These are phyloP conservation scores for Neoniphon sammara DNA, from an alignment of 2,797 vertebrate genomes.

Conservation along the genomic window DNA sequence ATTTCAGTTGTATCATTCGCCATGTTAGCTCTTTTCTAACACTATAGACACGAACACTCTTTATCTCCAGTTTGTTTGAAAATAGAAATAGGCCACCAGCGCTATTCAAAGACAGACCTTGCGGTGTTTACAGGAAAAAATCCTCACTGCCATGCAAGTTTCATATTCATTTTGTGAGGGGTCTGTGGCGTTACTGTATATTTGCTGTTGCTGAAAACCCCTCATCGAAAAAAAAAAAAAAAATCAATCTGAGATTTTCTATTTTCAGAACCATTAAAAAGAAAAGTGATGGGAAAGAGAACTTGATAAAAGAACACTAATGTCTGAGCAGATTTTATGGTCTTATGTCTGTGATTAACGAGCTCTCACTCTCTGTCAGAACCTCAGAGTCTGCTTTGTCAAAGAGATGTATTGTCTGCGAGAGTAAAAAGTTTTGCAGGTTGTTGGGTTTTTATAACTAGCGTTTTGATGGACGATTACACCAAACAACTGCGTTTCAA, in stretches of 20 bases:
- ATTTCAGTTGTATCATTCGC: slow-evolving; percentile 26
- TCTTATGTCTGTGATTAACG: slow-evolving; percentile 59
- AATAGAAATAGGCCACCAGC: background rate
- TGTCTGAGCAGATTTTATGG: slow-evolving; percentile 57
- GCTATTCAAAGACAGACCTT: slow-evolving; percentile 22
- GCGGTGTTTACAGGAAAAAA: background rate
- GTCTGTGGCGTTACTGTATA: background rate
- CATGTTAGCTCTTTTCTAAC: slow-evolving; percentile 34
- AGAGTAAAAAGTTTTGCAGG: slow-evolving; percentile 56
- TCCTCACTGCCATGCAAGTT: background rate
- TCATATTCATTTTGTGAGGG: slow-evolving; percentile 29
- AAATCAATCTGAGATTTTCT: slow-evolving; percentile 19
- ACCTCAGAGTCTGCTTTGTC: slow-evolving; percentile 52
- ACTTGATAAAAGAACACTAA: slow-evolving; percentile 44
- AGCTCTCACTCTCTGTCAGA: slow-evolving; percentile 46
- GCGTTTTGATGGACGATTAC: slow-evolving; percentile 66
- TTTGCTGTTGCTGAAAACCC: background rate
- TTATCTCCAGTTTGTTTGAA: slow-evolving; percentile 26
- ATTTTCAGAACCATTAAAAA: slow-evolving; percentile 25
- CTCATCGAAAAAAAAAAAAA: slow-evolving; percentile 26
- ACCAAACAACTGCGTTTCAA: slow-evolving; percentile 44
- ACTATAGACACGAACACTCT: slow-evolving; percentile 59
- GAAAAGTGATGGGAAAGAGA: slow-evolving; percentile 24
- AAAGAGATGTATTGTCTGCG: slow-evolving; percentile 59
- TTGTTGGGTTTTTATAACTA: slow-evolving; percentile 56